phyloP scores from a whole-genome alignment of 1,140 invertebrate species.

The Drepana arcuata region DNA sequence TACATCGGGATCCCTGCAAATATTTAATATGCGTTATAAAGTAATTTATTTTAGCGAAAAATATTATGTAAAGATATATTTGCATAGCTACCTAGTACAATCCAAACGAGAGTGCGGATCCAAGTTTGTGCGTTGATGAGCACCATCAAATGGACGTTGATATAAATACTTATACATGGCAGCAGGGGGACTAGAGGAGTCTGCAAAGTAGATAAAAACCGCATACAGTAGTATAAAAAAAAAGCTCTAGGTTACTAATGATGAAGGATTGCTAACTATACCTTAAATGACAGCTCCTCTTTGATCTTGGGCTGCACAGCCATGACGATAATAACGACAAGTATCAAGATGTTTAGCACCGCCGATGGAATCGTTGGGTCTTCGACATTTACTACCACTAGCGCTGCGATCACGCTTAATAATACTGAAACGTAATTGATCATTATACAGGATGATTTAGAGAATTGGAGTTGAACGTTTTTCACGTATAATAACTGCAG shows the following conservation, averaged over 20 bases:
- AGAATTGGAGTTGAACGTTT: too few relatives aligned
- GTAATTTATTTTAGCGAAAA: not conserved
- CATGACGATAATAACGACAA: slow-evolving; percentile 28
- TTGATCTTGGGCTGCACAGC: slow-evolving; percentile 31
- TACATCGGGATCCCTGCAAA: slow-evolving; percentile 49
- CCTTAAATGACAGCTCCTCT: slow-evolving; percentile 41
- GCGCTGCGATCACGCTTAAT: slow-evolving; percentile 19
- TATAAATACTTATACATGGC: slow-evolving; percentile 86
- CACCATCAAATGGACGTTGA: slow-evolving; percentile 90
- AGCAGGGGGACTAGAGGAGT: slow-evolving; percentile 89
- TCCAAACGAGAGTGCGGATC: slow-evolving; percentile 88
- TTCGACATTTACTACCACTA: slow-evolving; percentile 18
- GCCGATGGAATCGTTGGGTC: slow-evolving; percentile 14
- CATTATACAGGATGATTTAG: too few relatives aligned
- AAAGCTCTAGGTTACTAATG: too few relatives aligned
- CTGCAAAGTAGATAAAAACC: too few relatives aligned
- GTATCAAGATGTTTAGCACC: slow-evolving; percentile 19
- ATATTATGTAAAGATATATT: not conserved
- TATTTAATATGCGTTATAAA: not conserved
- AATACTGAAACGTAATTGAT: too few relatives aligned
- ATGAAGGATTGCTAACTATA: too few relatives aligned
- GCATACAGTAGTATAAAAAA: too few relatives aligned
- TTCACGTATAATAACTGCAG: too few relatives aligned
- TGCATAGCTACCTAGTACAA: slow-evolving; percentile 74
- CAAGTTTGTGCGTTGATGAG: slow-evolving; percentile 86